Percentiles rank a stretch among this genome's conserved stretches.
Evolutionary conservation across 2,797 vertebrate genomes (phyloP).

Genomic region (Lagodon rhomboides): DNA sequence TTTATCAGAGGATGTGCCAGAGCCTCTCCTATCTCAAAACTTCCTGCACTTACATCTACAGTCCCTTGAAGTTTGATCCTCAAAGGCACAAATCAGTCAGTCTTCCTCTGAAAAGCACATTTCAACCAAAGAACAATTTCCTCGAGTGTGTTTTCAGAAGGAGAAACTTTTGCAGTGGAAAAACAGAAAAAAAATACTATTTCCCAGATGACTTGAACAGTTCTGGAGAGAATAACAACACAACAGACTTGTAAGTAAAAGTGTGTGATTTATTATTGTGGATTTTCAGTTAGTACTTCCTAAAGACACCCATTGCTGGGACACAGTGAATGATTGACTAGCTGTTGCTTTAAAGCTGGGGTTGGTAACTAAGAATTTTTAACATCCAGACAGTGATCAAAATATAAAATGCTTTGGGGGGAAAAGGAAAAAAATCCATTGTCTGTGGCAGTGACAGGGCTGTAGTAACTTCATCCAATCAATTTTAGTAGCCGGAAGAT

Average conservation of each 20-base stretch:
- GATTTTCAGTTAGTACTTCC: not conserved
- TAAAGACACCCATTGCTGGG: not conserved
- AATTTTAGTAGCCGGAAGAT: no score
- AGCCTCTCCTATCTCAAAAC: conserved; percentile 33
- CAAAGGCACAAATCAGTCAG: conserved; percentile 36
- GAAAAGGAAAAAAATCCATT: no score
- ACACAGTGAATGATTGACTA: no score
- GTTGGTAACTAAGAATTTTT: no score
- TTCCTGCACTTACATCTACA: conserved; percentile 40
- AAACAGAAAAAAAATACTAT: not conserved
- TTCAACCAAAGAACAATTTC: conserved; percentile 30
- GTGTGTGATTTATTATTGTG: conserved; percentile 2
- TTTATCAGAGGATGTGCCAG: conserved; percentile 39
- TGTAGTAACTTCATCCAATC: no score
- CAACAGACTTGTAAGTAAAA: conserved; percentile 1
- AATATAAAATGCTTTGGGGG: no score
- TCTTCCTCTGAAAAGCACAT: conserved; percentile 32
- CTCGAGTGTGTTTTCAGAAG: conserved; percentile 14
- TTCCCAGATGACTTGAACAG: not conserved
- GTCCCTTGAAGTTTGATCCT: conserved; percentile 34
- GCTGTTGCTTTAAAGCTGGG: no score
- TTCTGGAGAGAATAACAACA: not conserved
- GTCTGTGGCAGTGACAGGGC: no score
- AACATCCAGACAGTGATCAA: no score
- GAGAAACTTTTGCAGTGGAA: not conserved